Conservation (phyloP, 2,113 vertebrate species). For the Gyps fulvus region DNA sequence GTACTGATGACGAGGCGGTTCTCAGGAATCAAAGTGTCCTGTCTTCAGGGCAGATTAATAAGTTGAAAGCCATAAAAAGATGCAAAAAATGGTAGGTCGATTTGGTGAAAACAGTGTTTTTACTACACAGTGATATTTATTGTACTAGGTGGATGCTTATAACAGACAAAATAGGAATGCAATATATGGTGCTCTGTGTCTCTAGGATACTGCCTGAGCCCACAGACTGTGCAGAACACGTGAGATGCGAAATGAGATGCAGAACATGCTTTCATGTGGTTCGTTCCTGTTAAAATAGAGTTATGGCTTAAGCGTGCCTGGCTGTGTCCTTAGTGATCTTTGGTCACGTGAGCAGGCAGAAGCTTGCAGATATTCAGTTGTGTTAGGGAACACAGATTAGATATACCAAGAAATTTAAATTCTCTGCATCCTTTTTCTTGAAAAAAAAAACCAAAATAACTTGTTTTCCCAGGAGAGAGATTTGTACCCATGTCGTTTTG, state of each 20-base stretch:
- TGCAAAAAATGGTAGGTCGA: not conserved
- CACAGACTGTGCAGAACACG: not conserved
- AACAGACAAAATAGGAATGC: not conserved
- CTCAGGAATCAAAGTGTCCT: not conserved
- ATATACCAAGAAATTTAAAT: not conserved
- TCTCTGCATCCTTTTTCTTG: not conserved
- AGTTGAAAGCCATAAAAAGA: not conserved
- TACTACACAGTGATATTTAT: not conserved
- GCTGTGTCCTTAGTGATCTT: not conserved
- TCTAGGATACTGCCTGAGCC: not conserved
- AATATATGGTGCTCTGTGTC: not conserved
- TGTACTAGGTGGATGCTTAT: not conserved
- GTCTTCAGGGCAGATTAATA: not conserved
- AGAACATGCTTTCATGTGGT: not conserved
- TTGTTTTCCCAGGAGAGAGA: not conserved
- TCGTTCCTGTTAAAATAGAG: not conserved
- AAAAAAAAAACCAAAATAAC: not conserved
- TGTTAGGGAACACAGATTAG: not conserved
- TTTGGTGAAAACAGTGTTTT: not conserved
- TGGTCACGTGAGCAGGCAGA: not conserved
- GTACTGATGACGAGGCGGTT: not conserved
- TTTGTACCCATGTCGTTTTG: not conserved
- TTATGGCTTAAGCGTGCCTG: not conserved
- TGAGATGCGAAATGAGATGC: not conserved
- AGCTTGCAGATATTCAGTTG: not conserved